These are phyloP conservation scores for Chorisops tibialis DNA, from an alignment of 2,888 invertebrate species.

Conservation along the genomic window DNA sequence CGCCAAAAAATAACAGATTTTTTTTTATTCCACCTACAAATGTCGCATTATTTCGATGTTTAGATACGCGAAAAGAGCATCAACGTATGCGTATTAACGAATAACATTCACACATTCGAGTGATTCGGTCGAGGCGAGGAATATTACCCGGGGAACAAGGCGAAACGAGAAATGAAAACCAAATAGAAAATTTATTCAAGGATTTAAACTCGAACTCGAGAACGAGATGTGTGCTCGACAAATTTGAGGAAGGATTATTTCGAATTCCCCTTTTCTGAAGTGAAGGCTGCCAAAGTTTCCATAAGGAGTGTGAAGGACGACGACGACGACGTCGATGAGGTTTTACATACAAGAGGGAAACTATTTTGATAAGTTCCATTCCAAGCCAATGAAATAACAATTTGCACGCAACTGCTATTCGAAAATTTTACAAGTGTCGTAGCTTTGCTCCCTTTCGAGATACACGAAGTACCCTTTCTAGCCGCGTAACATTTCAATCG, in stretches of 20 bases:
- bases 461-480: not conserved
- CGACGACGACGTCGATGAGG: not conserved
- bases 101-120: too few species aligned
- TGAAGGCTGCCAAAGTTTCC: constrained; percentile 7
- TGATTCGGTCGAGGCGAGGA: too few species aligned
- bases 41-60: too few species aligned
- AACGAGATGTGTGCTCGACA: constrained; percentile 18
- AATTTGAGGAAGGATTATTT: constrained; percentile 24
- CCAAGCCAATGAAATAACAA: constrained; percentile 11
- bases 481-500: constrained; percentile 4
- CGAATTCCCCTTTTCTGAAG: not conserved
- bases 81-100: too few species aligned
- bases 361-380: constrained; percentile 5
- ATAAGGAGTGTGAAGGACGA: not conserved
- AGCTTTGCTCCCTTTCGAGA: not conserved
- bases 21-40: too few species aligned
- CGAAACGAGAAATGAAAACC: too few species aligned
- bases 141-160: too few species aligned
- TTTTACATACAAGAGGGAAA: constrained; percentile 8
- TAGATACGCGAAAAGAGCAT: too few species aligned
- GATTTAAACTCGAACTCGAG: constrained; percentile 12
- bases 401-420: constrained; percentile 18
- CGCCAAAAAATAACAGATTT: too few species aligned
- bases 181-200: not conserved
- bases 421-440: constrained; percentile 12